Base-by-base conservation (phyloP, 2,888 invertebrate genomes). In the Phyllotreta cruciferae region DNA sequence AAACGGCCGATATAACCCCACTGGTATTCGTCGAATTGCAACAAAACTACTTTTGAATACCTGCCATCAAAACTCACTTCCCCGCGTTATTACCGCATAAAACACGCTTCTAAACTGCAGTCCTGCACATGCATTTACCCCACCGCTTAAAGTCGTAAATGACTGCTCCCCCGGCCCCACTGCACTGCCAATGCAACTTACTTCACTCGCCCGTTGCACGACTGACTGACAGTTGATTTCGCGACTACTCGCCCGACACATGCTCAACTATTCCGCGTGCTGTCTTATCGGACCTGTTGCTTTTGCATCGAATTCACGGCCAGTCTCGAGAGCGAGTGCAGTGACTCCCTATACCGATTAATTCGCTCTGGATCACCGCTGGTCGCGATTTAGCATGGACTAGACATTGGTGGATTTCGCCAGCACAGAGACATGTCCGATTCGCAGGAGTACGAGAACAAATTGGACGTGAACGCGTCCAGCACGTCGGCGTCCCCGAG, bases 401-500 rank as follows among this genome's bases (percentile, higher is more conserved):
- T 39, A 53, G 11, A 50, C 9, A 8, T 66, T 71, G 64, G 83
- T 84, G 74, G 85, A 85, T 70, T 79, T n/a, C n/a, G n/a, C n/a
- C n/a, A n/a, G n/a, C n/a, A n/a, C n/a, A n/a, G n/a, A 42, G 11
- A 49, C 11, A 68, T 72, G 66, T 83, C 85, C 74, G 85, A 85
- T 70, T 79, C 82, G 73, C 84, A 83, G 77, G 81, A 85, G 70
- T 82, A 82, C 73, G 85, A 85, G 71, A 78, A 81, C 36, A 85
- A 85, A 74, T 81, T 83, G 77, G 50, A 35, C 66, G 76, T 84
- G 47, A 83, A 82, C 70, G 83, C 84, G 49, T 82, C 67, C 81
- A 85, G 77, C 82, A 87, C 79, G 85, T 88, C 60, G 81, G 83
- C 61, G 63, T 85, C 86, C 50, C 88, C 92, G 10, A 87, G 94